Conservation (phyloP, 2,113 vertebrate species). For the Chionomys nivalis region DNA sequence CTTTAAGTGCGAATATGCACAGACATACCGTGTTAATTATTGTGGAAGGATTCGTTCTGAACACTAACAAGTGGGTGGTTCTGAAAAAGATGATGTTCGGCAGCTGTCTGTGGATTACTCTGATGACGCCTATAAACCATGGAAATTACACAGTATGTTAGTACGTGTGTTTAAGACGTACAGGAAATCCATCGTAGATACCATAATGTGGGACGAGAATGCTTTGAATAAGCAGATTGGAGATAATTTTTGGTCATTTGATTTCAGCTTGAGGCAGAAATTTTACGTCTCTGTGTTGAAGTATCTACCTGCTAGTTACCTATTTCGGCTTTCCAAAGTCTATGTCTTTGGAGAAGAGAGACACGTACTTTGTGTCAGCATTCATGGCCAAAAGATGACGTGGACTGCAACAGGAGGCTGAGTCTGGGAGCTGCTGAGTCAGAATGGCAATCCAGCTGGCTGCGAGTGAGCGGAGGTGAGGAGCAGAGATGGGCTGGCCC, state of each 20-base stretch:
- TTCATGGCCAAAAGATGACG: background rate
- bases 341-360: background rate
- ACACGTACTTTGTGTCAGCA: background rate
- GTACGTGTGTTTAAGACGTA: background rate
- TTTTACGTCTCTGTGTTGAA: background rate
- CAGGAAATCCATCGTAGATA: background rate
- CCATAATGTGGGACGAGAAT: background rate
- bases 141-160: constrained; percentile 43
- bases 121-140: constrained; percentile 83
- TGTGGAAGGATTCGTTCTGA: constrained; percentile 85
- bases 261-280: constrained; percentile 48
- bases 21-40: constrained; percentile 88
- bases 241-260: constrained; percentile 13
- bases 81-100: constrained; percentile 82
- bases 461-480: background rate
- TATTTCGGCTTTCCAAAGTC: background rate
- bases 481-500: background rate
- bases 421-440: background rate
- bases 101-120: constrained; percentile 82
- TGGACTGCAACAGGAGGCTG: background rate
- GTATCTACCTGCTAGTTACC: background rate
- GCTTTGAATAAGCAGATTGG: constrained; percentile 11
- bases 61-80: constrained; percentile 84
- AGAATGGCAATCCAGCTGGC: background rate
- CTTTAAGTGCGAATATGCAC: constrained; percentile 87